Conservation (phyloP, 2,888 invertebrate species). For the Thelaira solivaga region DNA sequence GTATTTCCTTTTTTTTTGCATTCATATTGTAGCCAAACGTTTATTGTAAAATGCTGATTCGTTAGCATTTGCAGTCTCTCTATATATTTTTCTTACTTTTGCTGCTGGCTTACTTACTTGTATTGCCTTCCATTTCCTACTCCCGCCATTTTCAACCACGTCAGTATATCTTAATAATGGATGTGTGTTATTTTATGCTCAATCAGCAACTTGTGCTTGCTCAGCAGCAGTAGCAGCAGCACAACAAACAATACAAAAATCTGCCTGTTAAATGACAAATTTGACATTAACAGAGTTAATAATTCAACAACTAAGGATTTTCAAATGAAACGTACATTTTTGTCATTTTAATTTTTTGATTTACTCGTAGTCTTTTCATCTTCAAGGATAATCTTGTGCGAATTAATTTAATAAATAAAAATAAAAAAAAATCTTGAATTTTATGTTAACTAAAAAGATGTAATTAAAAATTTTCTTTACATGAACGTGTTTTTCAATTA, state of each 20-base stretch:
- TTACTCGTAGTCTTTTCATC: too few relatives aligned
- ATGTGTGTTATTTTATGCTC: slow-evolving; percentile 54
- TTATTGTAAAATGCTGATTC: slow-evolving; percentile 61
- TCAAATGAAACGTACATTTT: slow-evolving; percentile 44
- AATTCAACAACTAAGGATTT: slow-evolving; percentile 62
- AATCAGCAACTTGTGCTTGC: slow-evolving; percentile 64
- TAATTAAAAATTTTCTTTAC: too few relatives aligned
- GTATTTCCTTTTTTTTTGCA: background rate
- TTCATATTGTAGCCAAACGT: slow-evolving; percentile 15
- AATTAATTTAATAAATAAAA: too few relatives aligned
- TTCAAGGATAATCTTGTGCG: too few relatives aligned
- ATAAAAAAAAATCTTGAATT: too few relatives aligned
- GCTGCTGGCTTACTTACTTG: slow-evolving; percentile 31
- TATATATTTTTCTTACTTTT: slow-evolving; percentile 44
- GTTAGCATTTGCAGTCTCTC: slow-evolving; percentile 51
- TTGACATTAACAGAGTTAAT: slow-evolving; percentile 67
- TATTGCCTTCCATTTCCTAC: slow-evolving; percentile 31
- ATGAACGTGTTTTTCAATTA: too few relatives aligned
- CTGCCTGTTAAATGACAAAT: slow-evolving; percentile 71
- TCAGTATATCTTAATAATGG: slow-evolving; percentile 32
- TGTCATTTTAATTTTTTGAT: slow-evolving; percentile 17
- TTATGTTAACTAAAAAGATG: too few relatives aligned
- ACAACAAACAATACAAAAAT: too few relatives aligned
- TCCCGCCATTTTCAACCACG: slow-evolving; percentile 10
- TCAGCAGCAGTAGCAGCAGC: slow-evolving; percentile 33